These are phyloP conservation scores for Seriola aureovittata DNA, from an alignment of 2,113 vertebrate species.

Conservation along the genomic window DNA sequence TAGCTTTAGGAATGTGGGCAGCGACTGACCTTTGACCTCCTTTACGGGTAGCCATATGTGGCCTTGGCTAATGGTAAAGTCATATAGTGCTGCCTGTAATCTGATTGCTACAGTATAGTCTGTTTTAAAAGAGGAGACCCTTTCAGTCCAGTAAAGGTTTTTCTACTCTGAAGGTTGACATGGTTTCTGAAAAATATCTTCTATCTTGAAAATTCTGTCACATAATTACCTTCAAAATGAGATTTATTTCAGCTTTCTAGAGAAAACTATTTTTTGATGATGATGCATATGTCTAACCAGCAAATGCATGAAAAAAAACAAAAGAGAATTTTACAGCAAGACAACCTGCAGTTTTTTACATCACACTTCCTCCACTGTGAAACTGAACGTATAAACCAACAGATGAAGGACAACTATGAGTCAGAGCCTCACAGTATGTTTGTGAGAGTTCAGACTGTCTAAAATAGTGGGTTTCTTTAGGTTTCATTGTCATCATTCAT, in stretches of 20 bases:
- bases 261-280: no score
- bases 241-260: no score
- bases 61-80: constrained; percentile 52
- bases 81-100: constrained; percentile 49
- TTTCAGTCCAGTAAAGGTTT: no score
- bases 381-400: neutral
- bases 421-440: neutral
- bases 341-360: neutral
- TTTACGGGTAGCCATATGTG: constrained; percentile 55
- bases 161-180: neutral
- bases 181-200: neutral
- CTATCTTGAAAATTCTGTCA: neutral
- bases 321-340: neutral
- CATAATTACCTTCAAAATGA: neutral
- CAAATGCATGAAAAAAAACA: neutral
- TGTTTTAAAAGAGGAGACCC: neutral
- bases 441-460: neutral
- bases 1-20: constrained; percentile 58
- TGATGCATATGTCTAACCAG: neutral
- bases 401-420: neutral
- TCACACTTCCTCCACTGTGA: neutral
- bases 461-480: neutral
- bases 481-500: neutral
- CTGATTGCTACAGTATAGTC: neutral
- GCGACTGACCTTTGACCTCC: constrained; percentile 53